Conservation (phyloP, 2,797 vertebrate species). For the Pseudomugil gertrudae region DNA sequence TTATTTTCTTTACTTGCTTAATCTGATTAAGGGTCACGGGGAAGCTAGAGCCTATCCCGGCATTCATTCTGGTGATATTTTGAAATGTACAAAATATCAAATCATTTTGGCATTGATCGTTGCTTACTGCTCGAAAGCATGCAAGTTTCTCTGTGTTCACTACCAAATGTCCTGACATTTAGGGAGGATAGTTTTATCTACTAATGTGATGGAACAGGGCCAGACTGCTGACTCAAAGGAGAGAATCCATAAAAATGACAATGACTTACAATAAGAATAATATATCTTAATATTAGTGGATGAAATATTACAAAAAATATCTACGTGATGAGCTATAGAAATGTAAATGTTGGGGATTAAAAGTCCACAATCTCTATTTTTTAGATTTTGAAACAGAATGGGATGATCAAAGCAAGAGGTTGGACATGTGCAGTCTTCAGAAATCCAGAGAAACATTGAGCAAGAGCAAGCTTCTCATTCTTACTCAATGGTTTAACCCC, state of each 20-base stretch:
- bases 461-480: too few species aligned
- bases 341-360: neutral
- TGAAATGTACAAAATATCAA: neutral
- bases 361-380: neutral
- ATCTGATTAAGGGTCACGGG: too few species aligned
- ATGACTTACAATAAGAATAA: too few species aligned
- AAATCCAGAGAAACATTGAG: too few species aligned
- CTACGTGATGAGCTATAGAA: neutral
- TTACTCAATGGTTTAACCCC: neutral
- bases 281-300: neutral
- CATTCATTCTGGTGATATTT: too few species aligned
- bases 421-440: neutral
- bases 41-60: too few species aligned
- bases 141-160: neutral
- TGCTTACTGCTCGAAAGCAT: neutral
- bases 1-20: too few species aligned
- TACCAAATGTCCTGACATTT: neutral
- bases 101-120: neutral
- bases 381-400: slow-evolving; percentile 6
- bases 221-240: neutral
- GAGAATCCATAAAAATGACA: neutral
- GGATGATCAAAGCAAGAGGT: slow-evolving; percentile 16
- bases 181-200: neutral
- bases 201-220: neutral
- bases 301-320: neutral